Conservation (phyloP, 2,888 invertebrate genomes). For the Drosophila acutilabella region DNA sequence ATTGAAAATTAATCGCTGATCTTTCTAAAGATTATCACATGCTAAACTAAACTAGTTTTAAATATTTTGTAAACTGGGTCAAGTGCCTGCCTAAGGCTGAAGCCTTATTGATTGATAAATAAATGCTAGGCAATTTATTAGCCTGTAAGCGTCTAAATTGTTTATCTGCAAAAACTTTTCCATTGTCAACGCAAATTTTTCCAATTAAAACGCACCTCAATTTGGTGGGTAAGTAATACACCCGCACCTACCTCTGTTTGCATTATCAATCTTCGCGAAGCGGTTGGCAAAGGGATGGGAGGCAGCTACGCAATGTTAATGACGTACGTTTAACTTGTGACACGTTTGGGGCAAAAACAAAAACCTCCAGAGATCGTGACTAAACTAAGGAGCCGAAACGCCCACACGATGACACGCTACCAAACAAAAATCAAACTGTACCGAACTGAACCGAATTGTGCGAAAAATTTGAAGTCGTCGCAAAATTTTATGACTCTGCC, state of each 20-base stretch:
- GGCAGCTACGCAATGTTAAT: conserved; percentile 49
- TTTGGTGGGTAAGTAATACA: conserved; percentile 25
- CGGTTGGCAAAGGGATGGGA: not conserved
- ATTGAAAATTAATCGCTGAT: conserved; percentile 30
- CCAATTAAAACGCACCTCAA: conserved; percentile 54
- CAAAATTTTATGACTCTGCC: conserved; percentile 50
- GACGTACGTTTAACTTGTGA: conserved; percentile 46
- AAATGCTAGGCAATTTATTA: conserved; percentile 22
- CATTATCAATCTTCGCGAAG: conserved; percentile 23
- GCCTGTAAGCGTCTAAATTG: conserved; percentile 1
- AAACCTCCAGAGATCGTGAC: conserved; percentile 64
- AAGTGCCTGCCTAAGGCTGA: conserved; percentile 36
- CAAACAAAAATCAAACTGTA: conserved; percentile 3
- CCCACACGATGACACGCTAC: conserved; percentile 48
- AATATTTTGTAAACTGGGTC: conserved; percentile 34
- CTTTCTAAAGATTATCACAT: conserved; percentile 11
- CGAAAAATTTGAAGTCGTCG: conserved; percentile 52
- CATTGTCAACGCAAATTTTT: conserved; percentile 29
- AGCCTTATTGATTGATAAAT: not conserved
- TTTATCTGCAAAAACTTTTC: conserved; percentile 33
- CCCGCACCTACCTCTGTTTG: conserved; percentile 50
- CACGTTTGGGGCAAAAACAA: conserved; percentile 56
- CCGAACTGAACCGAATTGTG: conserved; percentile 28
- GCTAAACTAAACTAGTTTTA: conserved; percentile 37
- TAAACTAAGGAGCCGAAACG: conserved; percentile 59